Evolutionary conservation across 2,113 vertebrate species (phyloP), one percentile per base, ranked within the genome.

Genomic region (Dunckerocampus dactyliophorus): DNA sequence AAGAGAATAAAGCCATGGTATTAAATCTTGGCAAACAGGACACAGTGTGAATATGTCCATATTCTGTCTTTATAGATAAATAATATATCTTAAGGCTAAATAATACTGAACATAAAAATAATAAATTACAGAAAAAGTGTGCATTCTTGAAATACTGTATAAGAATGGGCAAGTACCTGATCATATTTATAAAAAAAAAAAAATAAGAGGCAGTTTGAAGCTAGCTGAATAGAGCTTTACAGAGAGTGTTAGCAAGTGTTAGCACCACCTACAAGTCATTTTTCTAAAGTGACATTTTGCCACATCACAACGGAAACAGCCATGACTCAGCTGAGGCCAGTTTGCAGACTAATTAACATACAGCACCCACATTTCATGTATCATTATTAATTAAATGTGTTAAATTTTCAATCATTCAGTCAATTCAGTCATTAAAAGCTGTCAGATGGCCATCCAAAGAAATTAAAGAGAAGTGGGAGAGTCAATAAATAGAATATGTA

Each of bases 1-100:
- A 70, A 77, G 49, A 52, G 15, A 59, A 45, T 57, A 48, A 71
- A 28, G 51, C 50, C 47, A 34, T 64, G 58, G 46, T 69, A 67
- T 75, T 63, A 55, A 67, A 56, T 9, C 60, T 47, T 49, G 16
- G 43, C 15, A 34, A 15, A 50, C n/a, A 55, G 21, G 50, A 34
- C 48, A 59, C 46, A 46, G 8, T 53, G 17, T 48, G 17, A 45
- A 4, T 56, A 34, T 21, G 43, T 61, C 47, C 28, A 58, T 49
- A 58, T 65, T 50, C 54, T 34, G 57, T 28, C 47, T 9, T 59
- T 21, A 53, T 8, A n/a, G 51, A 59, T 17, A 51, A 51, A 72
- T 63, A 54, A 20, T 61, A n/a, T 13, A 65, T 59, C 47, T 61
- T 24, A 48, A 61, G 20, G 45, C 4, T 17, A 14, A 24, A 53